Evolutionary conservation across 2,888 invertebrate species (phyloP), one percentile per base, ranked within the genome.

Genomic region (Protophormia terraenovae): DNA sequence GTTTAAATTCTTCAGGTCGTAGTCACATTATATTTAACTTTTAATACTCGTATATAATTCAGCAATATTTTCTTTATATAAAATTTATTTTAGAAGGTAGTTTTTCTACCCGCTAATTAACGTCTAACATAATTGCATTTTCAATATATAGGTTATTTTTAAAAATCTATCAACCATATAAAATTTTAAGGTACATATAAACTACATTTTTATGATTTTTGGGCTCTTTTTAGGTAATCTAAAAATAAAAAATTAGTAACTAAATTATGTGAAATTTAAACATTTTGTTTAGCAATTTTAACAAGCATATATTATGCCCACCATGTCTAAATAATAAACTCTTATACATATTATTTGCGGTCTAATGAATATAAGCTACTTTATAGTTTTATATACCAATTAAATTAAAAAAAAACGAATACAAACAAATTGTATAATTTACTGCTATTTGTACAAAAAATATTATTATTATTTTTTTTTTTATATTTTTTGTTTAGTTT

Each of bases 341-440:
- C 1, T 0, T 27, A 27, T 8, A 45, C 16, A 53, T 29, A 64
- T 64, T 64, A 66, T 77, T 83, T 78, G 60, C 78, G 78, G 41
- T 78, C 62, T 58, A 73, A 38, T 83, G 72, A 67, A 32, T 73
- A 53, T 62, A 41, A 69, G 32, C 32, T 47, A 75, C 16, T 32
- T 60, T 41, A 22, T 29, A 32, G 24, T 55, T 72, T 58, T 75
- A 19, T 60, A 47, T 32, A 19, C 24, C 16, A 60, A 60, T 10
- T 69, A 38, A 32, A 14, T 38, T 41, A 7, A 29, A 53, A n/a
- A 64, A 76, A 76, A 29, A 35, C 24, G 8, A 22, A 22, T 29
- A 27, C 14, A 64, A 64, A 29, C 19, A 29, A 53, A 45, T 55
- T 45, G n/a, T 58, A 12, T 45, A 24, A 58, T 35, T 58, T 55